phyloP scores from a whole-genome alignment of 2,113 vertebrate species.

The Buteo buteo region DNA sequence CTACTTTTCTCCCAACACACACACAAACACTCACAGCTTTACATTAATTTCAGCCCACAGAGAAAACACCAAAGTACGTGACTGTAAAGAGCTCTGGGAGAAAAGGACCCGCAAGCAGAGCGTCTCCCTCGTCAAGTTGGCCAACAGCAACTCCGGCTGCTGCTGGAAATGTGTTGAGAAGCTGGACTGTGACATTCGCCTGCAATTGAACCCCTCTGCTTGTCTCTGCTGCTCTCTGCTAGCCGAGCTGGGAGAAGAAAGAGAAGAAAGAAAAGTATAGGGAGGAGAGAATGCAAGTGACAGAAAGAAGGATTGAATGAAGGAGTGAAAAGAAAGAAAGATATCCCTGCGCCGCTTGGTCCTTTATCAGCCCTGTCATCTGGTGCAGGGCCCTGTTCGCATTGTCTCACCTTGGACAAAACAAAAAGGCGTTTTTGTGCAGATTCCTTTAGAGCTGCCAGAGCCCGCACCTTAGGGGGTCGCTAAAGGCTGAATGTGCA shows the following conservation, averaged over 20 bases:
- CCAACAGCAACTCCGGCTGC: background rate
- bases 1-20: background rate
- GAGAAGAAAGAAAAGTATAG: constrained; percentile 40
- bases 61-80: background rate
- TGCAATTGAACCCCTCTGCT: constrained; percentile 10
- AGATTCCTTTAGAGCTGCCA: constrained; percentile 71
- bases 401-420: constrained; percentile 85
- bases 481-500: constrained; percentile 84
- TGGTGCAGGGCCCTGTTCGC: constrained; percentile 32
- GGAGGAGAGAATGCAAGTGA: constrained; percentile 43
- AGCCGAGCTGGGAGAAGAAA: background rate
- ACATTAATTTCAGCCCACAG: background rate
- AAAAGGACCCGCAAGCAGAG: background rate
- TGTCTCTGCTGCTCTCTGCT: background rate
- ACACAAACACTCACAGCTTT: background rate
- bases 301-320: constrained; percentile 60
- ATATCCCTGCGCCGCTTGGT: constrained; percentile 52
- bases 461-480: constrained; percentile 89
- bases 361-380: constrained; percentile 72
- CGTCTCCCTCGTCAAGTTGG: background rate
- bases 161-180: background rate
- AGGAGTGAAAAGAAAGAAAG: constrained; percentile 62
- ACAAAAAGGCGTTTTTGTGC: constrained; percentile 75
- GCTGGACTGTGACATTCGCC: constrained; percentile 28
- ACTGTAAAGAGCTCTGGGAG: background rate